Conservation (phyloP, 2,113 vertebrate species). For the Bathybates hornii region DNA sequence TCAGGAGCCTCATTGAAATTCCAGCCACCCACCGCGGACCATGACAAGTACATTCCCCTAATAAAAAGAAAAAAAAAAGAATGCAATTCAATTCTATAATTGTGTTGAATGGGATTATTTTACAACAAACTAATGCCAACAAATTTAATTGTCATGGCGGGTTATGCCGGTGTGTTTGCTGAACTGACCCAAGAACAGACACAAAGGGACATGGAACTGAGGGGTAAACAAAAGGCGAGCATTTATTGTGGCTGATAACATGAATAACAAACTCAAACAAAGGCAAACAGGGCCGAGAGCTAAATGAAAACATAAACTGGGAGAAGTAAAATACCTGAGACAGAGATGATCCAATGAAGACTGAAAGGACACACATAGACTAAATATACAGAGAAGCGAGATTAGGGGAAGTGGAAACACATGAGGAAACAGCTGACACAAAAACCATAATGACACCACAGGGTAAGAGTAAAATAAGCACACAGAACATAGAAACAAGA, state of each 20-base stretch:
- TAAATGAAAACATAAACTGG: not conserved
- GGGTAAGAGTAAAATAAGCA: too few species aligned
- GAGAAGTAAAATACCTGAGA: not conserved
- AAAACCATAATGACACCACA: not conserved
- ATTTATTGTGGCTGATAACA: not conserved
- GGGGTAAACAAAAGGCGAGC: not conserved
- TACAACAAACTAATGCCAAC: not conserved
- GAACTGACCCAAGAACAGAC: fast-evolving
- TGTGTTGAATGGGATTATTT: not conserved
- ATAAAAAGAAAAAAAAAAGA: not conserved
- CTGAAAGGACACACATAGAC: not conserved
- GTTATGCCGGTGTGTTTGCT: not conserved
- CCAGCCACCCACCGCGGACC: too few species aligned
- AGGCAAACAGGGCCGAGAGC: not conserved
- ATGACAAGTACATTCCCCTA: fast-evolving
- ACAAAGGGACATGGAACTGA: fast-evolving
- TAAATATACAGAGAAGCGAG: not conserved
- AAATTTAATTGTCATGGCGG: too few species aligned
- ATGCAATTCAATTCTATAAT: not conserved
- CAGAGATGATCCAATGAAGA: fast-evolving
- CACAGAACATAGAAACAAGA: too few species aligned
- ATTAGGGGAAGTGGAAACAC: not conserved
- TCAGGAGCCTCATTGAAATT: too few species aligned
- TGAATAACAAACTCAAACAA: not conserved
- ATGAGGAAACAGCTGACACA: not conserved